These are phyloP conservation scores for Mythimna ferrago DNA, from an alignment of 2,888 invertebrate genomes.

Conservation along the genomic window DNA sequence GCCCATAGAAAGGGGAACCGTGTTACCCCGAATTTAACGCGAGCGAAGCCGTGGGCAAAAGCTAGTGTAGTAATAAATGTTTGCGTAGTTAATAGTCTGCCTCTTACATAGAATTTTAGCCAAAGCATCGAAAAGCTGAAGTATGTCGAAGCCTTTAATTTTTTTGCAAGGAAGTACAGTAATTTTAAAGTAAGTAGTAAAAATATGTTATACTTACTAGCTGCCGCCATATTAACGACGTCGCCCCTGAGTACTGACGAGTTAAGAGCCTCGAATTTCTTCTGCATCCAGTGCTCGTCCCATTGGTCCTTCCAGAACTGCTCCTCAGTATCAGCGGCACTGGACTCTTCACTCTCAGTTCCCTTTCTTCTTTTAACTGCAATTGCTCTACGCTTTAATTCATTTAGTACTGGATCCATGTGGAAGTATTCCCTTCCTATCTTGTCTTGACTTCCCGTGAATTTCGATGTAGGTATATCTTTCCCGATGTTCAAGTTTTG, in stretches of 20 bases:
- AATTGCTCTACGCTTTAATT: constrained; percentile 49
- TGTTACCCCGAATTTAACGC: no score
- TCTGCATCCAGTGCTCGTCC: constrained; percentile 71
- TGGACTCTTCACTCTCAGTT: background rate
- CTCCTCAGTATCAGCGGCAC: constrained; percentile 43
- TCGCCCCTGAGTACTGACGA: constrained; percentile 72
- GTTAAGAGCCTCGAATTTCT: constrained; percentile 77
- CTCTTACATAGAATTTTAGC: no score
- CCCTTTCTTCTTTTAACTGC: constrained; percentile 13
- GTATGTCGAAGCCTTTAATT: no score
- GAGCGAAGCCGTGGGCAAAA: no score
- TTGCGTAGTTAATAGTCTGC: no score
- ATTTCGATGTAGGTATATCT: constrained; percentile 20
- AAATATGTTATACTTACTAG: constrained; percentile 70
- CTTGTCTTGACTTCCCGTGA: constrained; percentile 2
- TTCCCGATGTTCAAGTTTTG: constrained; percentile 24
- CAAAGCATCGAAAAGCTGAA: no score
- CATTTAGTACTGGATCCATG: constrained; percentile 75
- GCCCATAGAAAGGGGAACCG: no score
- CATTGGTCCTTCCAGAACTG: constrained; percentile 71
- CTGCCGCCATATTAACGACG: constrained; percentile 82
- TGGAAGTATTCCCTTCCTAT: constrained; percentile 56
- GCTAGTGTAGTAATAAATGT: no score
- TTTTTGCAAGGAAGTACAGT: no score
- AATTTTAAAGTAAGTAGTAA: background rate